Evolutionary conservation across 2,888 invertebrate species (phyloP), one percentile per base, ranked within the genome.

Genomic region (Sericinus montela): DNA sequence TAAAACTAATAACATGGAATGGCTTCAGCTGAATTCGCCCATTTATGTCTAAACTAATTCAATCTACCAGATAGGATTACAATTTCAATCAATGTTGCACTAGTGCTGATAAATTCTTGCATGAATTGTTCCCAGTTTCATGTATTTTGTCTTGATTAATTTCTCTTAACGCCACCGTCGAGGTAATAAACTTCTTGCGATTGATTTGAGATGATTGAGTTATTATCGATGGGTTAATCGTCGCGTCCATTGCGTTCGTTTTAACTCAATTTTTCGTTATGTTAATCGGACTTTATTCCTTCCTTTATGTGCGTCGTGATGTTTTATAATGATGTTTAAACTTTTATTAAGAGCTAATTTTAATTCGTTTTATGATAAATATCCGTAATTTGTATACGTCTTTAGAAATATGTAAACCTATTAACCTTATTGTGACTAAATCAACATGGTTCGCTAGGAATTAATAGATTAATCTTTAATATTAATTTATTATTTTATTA

Each of bases 181-280:
- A 44, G 7, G 1, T 28, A 25, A 30, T 30, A 19, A 13, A n/a
- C 15, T 19, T 32, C 13, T 32, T 32, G 38, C 32, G 45, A 38
- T 39, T 38, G 39, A 23, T 38, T 32, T 23, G 32, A 32, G 45
- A 14, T 14, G 16, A 32, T 39, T 38, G 45, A 45, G 45, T 38
- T 13, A 25, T 46, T 46, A 46, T 39, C 32, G 14, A 39, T 13
- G 23, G 15, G 39, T 39, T 19, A 5, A 3, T 39, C 39, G 19
- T 11, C 30, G 32, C n/a, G 3, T 32, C 11, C 6, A 3, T n/a
- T 25, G 7, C 25, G 25, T 8, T 8, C 25, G 8, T 8, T 5
- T 25, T 25, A 25, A 6, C 8, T 23, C n/a, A n/a, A 19, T 19
- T 19, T 19, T 3, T 19, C 2, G 19, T 19, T 19, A 2, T 5